Evolutionary conservation across 2,797 vertebrate genomes (phyloP).

Genomic region (Cyclura pinguis): DNA sequence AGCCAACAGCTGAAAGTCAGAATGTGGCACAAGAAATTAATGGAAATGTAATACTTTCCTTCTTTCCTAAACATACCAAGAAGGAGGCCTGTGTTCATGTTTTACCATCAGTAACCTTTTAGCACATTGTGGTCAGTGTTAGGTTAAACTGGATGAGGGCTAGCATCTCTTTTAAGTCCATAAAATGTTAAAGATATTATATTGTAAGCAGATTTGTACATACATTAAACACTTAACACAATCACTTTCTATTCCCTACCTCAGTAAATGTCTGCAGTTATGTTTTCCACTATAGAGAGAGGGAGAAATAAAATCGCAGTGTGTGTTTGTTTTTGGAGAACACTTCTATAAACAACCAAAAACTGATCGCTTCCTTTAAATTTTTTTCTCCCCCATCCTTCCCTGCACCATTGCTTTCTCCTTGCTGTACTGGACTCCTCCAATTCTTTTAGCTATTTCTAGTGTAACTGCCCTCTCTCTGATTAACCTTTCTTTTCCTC

Average conservation of each 20-base stretch:
- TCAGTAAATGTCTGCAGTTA: neutral
- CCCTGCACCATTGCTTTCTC: constrained; percentile 44
- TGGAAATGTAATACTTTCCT: neutral
- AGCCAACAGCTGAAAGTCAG: neutral
- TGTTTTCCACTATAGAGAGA: neutral
- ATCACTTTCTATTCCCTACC: neutral
- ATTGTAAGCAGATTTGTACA: neutral
- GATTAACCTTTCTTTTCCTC: constrained; percentile 64
- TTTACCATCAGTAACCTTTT: constrained; percentile 34
- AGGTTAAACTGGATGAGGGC: neutral
- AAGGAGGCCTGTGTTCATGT: neutral
- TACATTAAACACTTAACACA: neutral
- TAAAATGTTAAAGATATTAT: neutral
- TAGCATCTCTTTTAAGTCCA: neutral
- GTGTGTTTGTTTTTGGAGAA: neutral
- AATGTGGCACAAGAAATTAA: neutral
- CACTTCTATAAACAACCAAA: constrained; percentile 48
- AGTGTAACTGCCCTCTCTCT: constrained; percentile 65
- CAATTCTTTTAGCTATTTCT: constrained; percentile 50
- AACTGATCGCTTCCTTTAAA: constrained; percentile 46
- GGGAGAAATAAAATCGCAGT: constrained; percentile 3
- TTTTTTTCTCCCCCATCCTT: constrained; percentile 45
- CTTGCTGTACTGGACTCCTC: constrained; percentile 14
- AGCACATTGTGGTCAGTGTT: neutral
- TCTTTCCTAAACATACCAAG: constrained; percentile 8